Evolutionary conservation across 2,113 vertebrate species (phyloP).

Genomic region (Castor canadensis): DNA sequence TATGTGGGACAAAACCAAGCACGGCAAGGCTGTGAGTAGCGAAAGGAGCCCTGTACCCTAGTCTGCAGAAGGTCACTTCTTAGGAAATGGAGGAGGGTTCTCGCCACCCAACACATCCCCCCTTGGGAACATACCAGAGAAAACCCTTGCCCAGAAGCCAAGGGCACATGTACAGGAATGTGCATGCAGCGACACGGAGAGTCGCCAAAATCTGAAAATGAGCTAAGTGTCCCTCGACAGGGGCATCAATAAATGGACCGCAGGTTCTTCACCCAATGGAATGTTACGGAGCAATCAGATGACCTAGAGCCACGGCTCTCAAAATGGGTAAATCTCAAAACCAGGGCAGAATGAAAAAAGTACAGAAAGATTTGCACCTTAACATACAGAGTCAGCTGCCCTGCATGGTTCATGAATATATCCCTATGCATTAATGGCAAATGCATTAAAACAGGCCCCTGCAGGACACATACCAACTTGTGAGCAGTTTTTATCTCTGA

Average conservation of each 20-base stretch:
- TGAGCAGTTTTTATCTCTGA: background rate
- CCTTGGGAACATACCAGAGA: background rate
- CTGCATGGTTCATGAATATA: accelerated
- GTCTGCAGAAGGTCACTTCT: background rate
- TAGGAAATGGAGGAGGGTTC: too few species aligned
- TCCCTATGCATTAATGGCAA: background rate
- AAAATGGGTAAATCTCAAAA: background rate
- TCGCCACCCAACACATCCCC: background rate
- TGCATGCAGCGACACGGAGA: accelerated
- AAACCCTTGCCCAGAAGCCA: accelerated
- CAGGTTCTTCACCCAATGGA: background rate
- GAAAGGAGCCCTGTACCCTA: too few species aligned
- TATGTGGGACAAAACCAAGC: background rate
- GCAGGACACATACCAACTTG: background rate
- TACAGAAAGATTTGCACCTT: background rate
- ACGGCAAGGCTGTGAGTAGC: too few species aligned
- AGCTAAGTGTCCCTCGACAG: background rate
- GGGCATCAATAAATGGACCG: accelerated
- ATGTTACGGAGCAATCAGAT: background rate
- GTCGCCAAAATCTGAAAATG: background rate
- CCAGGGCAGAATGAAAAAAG: background rate
- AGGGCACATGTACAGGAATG: accelerated
- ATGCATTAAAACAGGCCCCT: background rate
- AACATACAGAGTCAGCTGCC: accelerated
- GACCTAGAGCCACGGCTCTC: background rate